phyloP scores from a whole-genome alignment of 2,113 vertebrate genomes.

The Pseudorhombus dupliciocellatus region DNA sequence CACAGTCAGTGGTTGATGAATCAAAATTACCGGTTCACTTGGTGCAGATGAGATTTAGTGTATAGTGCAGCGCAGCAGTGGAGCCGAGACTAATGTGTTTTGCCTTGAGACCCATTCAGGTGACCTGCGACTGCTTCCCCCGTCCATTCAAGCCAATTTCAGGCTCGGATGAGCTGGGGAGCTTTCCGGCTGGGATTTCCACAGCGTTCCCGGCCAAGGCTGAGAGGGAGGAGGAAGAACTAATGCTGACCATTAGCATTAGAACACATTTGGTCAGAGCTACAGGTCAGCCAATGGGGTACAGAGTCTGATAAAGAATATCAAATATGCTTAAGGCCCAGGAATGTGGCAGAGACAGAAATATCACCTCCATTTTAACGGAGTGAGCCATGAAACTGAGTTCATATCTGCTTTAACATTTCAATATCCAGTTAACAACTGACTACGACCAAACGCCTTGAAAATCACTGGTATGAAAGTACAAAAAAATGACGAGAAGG shows the following conservation, averaged over 20 bases:
- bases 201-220: conserved; percentile 50
- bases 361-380: neutral
- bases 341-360: too few relatives aligned
- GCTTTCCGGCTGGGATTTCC: conserved; percentile 57
- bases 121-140: conserved; percentile 60
- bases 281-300: conserved; percentile 17
- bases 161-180: conserved; percentile 70
- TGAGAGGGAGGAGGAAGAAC: conserved; percentile 26
- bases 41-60: conserved; percentile 62
- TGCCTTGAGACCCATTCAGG: conserved; percentile 71
- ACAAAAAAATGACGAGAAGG: neutral
- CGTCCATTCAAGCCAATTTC: conserved; percentile 75
- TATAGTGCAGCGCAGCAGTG: conserved; percentile 40
- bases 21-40: conserved; percentile 40
- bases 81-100: conserved; percentile 70
- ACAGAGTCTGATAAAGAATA: conserved; percentile 9
- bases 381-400: neutral
- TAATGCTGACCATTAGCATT: conserved; percentile 51
- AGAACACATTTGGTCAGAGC: conserved; percentile 20
- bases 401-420: neutral
- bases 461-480: neutral
- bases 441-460: neutral
- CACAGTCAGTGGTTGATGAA: conserved; percentile 52
- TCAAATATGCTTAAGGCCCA: neutral
- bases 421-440: too few relatives aligned